Conservation (phyloP, 1,140 invertebrate genomes). For the Matsumurasca onukii region DNA sequence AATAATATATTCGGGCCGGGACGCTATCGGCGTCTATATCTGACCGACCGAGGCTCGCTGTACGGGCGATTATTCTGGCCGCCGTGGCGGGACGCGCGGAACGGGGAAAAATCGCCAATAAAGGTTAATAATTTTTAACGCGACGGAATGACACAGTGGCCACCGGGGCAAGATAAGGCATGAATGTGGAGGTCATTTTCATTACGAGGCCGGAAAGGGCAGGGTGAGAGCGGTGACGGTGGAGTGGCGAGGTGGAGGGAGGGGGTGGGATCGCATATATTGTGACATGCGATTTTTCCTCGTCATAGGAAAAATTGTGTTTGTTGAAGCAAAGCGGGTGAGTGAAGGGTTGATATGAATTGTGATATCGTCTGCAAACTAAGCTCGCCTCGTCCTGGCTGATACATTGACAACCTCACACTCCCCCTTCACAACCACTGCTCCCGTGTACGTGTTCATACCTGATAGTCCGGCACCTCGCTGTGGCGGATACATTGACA, state of each 20-base stretch:
- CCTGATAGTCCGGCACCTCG: no score
- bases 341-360: slow-evolving; percentile 1
- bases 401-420: no score
- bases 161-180: slow-evolving; percentile 19
- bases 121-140: slow-evolving; percentile 30
- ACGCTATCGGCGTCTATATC: slow-evolving; percentile 24
- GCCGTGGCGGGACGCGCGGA: neutral
- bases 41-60: neutral
- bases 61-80: neutral
- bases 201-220: slow-evolving; percentile 6
- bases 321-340: slow-evolving; percentile 18
- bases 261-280: slow-evolving; percentile 13
- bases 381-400: no score
- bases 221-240: no score
- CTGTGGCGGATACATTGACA: no score
- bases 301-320: slow-evolving; percentile 28
- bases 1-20: slow-evolving; percentile 15
- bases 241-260: no score
- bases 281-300: slow-evolving; percentile 15
- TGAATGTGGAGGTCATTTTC: slow-evolving; percentile 25
- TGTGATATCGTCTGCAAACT: neutral
- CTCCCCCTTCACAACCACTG: no score
- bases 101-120: slow-evolving; percentile 29
- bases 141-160: slow-evolving; percentile 19
- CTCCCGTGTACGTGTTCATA: no score